Base-by-base conservation (phyloP, 1,140 invertebrate genomes). In the Phocides pigmalion region DNA sequence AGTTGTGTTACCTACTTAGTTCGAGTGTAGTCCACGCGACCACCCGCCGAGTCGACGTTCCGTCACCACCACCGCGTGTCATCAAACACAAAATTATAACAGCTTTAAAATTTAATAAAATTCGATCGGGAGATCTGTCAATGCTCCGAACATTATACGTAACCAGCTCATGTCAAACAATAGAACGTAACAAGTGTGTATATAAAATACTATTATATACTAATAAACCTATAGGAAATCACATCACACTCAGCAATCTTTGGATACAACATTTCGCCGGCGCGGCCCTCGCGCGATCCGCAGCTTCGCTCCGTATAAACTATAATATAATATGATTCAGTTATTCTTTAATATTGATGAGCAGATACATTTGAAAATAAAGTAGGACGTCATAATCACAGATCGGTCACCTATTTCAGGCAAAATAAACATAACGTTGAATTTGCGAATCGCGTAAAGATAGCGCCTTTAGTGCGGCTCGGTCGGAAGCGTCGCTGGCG, bases 181-280 rank as follows among this genome's bases (percentile, higher is more conserved):
- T 77, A 83, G 77, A 87, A 86, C 84, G 81, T 67, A 90, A 90
- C 81, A 86, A 79, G 56, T 68, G 77, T 81, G 79, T 81, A 79
- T 85, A 88, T 82, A 84, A 76, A 79, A 89, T 88, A 84, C 82
- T 79, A 86, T 74, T 84, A 85, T 78, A 86, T 77, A 72, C 85
- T 81, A 80, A 87, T 87, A 88, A 88, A 85, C 74, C 81, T 89
- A 90, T 84, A 88, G 80, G 84, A 86, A 89, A 76, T 84, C 77
- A 83, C 80, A 88, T 87, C 85, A 90, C 84, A 90, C 83, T 80
- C 77, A 79, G 79, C 82, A 86, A 87, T 90, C 85, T 90, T 90
- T 90, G 87, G 87, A 90, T 88, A 90, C 85, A 87, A 87, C 85
- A 82, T 79, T 70, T 76, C 67, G 64, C 71, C 28, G 75, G 67